Base-by-base conservation (phyloP, 2,888 invertebrate species). In the Eupithecia subumbrata region DNA sequence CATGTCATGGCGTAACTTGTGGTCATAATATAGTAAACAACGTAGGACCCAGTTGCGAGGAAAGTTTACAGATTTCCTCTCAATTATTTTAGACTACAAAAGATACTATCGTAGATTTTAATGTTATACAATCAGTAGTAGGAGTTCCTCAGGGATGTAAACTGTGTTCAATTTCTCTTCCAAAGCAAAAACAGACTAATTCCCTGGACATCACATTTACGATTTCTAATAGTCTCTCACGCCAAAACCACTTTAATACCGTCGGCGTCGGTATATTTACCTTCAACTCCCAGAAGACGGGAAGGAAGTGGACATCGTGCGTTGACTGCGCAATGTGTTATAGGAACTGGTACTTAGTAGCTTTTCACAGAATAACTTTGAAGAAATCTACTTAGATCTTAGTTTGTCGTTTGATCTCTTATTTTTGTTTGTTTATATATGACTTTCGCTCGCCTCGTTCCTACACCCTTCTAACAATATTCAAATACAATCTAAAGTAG, bases 261-360 rank as follows among this genome's bases (percentile, higher is more conserved):
- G 72, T 52, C 68, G 75, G 77, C 63, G 72, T 52, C 68, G 75
- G 77, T 72, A 48, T 34, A 69, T 73, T 75, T 67, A 64, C 73
- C 56, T 75, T 77, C 74, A 83, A 88, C 89, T 92, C 92, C 91
- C 90, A 82, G 89, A 87, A 88, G 89, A 81, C 87, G 83, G 92
- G 91, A 92, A 92, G 93, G 93, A 93, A 93, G 87, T 82, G 84
- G 75, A 78, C 76, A 80, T 74, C 92, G 92, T 91, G 92, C 84
- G 78, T 81, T 79, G 92, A 86, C 83, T 92, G 83, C 85, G 80
- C 82, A 84, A 88, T 87, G 84, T 83, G 80, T 79, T 74, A 68
- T 48, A 48, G 25, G 48, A 64, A 63, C 71, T 68, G 22, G 22
- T 45, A 22, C 43, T 22, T 22, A 16, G 37, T 68, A 68, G 12